phyloP scores from a whole-genome alignment of 2,888 invertebrate genomes.

The Himalopsyche anomala region DNA sequence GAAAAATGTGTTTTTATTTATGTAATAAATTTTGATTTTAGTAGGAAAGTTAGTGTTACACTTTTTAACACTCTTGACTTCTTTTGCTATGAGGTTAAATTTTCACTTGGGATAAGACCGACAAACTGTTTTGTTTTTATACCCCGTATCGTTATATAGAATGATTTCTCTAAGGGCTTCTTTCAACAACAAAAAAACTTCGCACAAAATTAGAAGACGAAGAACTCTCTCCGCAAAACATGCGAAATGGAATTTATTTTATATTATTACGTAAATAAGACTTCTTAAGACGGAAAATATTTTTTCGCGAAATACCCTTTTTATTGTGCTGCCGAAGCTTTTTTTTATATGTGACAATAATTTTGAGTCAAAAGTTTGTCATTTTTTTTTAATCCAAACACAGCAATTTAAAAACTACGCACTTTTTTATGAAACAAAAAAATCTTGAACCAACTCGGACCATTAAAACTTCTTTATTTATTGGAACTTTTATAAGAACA shows the following conservation, averaged over 20 bases:
- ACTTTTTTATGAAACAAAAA: too few species aligned
- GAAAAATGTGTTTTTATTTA: background rate
- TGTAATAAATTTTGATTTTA: constrained; percentile 1
- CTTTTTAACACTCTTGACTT: background rate
- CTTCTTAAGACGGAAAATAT: background rate
- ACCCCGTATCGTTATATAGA: constrained; percentile 41
- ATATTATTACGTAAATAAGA: constrained; percentile 26
- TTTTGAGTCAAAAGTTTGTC: background rate
- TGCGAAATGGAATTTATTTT: constrained; percentile 26
- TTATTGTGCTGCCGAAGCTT: background rate
- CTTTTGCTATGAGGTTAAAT: constrained; percentile 47
- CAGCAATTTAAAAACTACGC: too few species aligned
- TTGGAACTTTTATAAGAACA: too few species aligned
- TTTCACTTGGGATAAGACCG: constrained; percentile 50
- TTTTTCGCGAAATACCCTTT: background rate
- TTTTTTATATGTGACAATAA: background rate
- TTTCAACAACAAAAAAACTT: constrained; percentile 49
- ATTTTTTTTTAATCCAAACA: background rate
- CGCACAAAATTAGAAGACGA: constrained; percentile 32
- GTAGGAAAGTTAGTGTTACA: background rate
- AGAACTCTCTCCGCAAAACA: constrained; percentile 25
- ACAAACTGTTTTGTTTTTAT: constrained; percentile 50
- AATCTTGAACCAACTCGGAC: too few species aligned
- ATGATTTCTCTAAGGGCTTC: constrained; percentile 59
- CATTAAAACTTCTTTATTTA: too few species aligned